These are phyloP conservation scores for Tetanocera ferruginea DNA, from an alignment of 2,888 invertebrate genomes.

Conservation along the genomic window DNA sequence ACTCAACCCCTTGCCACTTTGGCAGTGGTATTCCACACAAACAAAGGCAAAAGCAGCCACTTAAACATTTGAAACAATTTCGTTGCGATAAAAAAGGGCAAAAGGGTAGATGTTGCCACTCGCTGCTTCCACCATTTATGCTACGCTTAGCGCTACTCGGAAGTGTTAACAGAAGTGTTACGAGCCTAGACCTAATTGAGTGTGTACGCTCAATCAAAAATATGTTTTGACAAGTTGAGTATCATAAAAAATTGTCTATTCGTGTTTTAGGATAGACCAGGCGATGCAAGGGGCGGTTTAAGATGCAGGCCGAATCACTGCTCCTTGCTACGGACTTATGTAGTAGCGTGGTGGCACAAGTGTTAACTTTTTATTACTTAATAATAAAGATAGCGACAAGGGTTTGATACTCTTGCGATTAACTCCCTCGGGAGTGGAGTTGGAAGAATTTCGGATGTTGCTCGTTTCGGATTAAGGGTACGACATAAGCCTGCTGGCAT, in stretches of 20 bases:
- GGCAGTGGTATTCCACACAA: background rate
- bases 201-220: conserved; percentile 59
- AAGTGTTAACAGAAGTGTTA: conserved; percentile 32
- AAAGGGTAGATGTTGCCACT: conserved; percentile 1
- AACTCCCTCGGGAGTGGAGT: conserved; percentile 32
- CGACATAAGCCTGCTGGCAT: background rate
- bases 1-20: conserved; percentile 28
- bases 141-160: background rate
- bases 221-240: conserved; percentile 66
- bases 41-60: conserved; percentile 21
- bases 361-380: conserved; percentile 69
- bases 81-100: conserved; percentile 21
- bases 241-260: conserved; percentile 64
- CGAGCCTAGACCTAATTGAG: conserved; percentile 49
- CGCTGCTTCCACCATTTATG: background rate
- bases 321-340: conserved; percentile 15
- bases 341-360: conserved; percentile 52
- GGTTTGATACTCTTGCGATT: conserved; percentile 24
- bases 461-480: background rate
- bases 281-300: background rate
- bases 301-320: background rate
- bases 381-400: conserved; percentile 60
- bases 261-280: conserved; percentile 37
- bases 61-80: conserved; percentile 27
- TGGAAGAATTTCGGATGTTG: conserved; percentile 14